These are phyloP conservation scores for Alviniconcha marisindica DNA, from an alignment of 1,140 invertebrate genomes.

Conservation along the genomic window DNA sequence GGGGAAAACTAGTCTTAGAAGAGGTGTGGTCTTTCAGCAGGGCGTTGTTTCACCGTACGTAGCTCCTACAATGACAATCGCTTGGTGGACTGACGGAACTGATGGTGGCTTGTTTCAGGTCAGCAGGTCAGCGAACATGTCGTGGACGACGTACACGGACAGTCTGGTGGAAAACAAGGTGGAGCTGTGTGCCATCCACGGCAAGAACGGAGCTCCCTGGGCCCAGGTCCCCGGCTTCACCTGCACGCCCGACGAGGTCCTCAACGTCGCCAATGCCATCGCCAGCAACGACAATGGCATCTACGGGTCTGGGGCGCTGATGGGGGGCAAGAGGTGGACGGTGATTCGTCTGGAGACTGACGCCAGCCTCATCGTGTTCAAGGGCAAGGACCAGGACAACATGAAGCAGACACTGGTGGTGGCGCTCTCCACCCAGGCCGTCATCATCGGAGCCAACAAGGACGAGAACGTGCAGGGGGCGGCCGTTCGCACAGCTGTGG, in stretches of 20 bases:
- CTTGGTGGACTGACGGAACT: too few species aligned
- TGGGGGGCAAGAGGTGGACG: conserved; percentile 41
- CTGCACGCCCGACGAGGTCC: conserved; percentile 36
- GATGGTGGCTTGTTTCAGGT: too few species aligned
- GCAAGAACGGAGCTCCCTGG: conserved; percentile 44
- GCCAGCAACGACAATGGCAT: conserved; percentile 33
- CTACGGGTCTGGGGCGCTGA: conserved; percentile 34
- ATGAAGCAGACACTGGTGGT: conserved; percentile 36
- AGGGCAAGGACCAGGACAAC: conserved; percentile 43
- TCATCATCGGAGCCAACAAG: conserved; percentile 40
- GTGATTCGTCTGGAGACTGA: conserved; percentile 42
- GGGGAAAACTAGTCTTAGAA: too few species aligned
- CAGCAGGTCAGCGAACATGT: conserved; percentile 36
- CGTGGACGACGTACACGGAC: conserved; percentile 42
- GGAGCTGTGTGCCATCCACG: conserved; percentile 37
- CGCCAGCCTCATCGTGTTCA: conserved; percentile 29
- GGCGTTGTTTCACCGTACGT: too few species aligned
- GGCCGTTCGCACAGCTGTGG: conserved; percentile 29
- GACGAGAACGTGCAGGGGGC: conserved; percentile 39
- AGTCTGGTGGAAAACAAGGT: conserved; percentile 28
- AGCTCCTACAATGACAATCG: too few species aligned
- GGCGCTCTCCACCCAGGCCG: conserved; percentile 35
- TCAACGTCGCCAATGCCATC: conserved; percentile 24
- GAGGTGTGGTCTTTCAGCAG: too few species aligned
- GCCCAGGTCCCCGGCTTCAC: conserved; percentile 21